Evolutionary conservation across 1,140 invertebrate species (phyloP).

Genomic region (Cylas formicarius): DNA sequence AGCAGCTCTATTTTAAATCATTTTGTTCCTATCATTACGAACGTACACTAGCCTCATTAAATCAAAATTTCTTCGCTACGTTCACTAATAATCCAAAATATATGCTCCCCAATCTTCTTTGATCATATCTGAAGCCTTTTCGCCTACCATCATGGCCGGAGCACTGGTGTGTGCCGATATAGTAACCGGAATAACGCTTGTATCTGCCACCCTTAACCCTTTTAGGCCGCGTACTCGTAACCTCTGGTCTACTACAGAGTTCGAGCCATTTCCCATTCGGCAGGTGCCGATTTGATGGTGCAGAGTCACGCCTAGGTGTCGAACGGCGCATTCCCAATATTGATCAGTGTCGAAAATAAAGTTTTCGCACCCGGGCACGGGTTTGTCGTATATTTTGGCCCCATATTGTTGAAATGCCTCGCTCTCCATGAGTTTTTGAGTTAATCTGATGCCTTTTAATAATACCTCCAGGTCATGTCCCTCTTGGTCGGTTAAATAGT

Average conservation of each 20-base stretch:
- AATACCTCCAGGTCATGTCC: conserved; percentile 28
- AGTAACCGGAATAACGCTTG: conserved; percentile 67
- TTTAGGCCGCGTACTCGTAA: conserved; percentile 46
- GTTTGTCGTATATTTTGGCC: conserved; percentile 8
- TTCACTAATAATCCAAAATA: not conserved
- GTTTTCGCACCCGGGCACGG: conserved; percentile 38
- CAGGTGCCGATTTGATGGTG: conserved; percentile 51
- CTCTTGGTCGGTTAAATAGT: conserved; percentile 53
- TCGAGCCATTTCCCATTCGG: conserved; percentile 60
- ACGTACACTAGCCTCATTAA: no score
- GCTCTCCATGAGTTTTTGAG: conserved; percentile 15
- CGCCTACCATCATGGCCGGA: conserved; percentile 75
- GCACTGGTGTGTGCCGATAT: conserved; percentile 66
- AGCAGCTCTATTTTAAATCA: no score
- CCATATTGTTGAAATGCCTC: conserved; percentile 2
- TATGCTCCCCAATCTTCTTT: conserved; percentile 48
- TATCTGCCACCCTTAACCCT: conserved; percentile 64
- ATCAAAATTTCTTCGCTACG: conserved; percentile 2
- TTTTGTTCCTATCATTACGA: no score
- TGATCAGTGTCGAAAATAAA: conserved; percentile 38
- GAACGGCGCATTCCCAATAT: conserved; percentile 42
- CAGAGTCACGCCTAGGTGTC: conserved; percentile 41
- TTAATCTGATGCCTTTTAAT: conserved; percentile 18
- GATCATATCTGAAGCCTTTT: conserved; percentile 78
- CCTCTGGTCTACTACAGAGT: conserved; percentile 52